A percentile compares a stretch with the other conserved stretches of the same genome.
These are phyloP conservation scores for Itoplectis maculator DNA, from an alignment of 2,888 invertebrate species.

Conservation along the genomic window DNA sequence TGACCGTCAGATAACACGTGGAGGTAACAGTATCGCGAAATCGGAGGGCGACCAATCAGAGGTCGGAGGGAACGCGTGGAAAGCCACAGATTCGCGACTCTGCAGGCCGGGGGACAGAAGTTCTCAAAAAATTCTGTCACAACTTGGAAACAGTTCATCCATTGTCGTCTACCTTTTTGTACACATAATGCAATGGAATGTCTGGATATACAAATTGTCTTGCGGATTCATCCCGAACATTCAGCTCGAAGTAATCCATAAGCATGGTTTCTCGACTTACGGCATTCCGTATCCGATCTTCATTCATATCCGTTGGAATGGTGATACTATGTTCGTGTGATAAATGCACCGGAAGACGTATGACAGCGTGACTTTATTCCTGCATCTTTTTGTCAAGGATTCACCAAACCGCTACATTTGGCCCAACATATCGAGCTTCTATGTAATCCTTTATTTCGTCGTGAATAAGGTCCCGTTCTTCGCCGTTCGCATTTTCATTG, in stretches of 20 bases:
- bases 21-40: too few relatives aligned
- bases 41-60: too few relatives aligned
- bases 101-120: too few relatives aligned
- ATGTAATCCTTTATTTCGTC: not conserved
- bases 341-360: constrained; percentile 20
- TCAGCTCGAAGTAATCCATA: constrained; percentile 46
- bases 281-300: constrained; percentile 39
- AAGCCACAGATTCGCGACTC: too few relatives aligned
- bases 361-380: not conserved
- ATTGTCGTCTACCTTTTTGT: constrained; percentile 36
- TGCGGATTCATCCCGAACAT: constrained; percentile 37
- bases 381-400: constrained; percentile 1
- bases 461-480: constrained; percentile 6
- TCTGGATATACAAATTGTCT: constrained; percentile 46
- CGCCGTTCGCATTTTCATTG: constrained; percentile 10
- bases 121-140: too few relatives aligned
- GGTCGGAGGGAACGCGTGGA: too few relatives aligned
- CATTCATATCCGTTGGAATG: constrained; percentile 27
- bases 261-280: constrained; percentile 43
- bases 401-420: not conserved
- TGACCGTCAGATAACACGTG: too few relatives aligned
- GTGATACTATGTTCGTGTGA: not conserved
- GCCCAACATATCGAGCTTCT: constrained; percentile 2
- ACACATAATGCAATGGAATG: constrained; percentile 50
- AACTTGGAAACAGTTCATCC: constrained; percentile 43